Conservation (phyloP, 2,797 vertebrate species). For the Saxicola maurus region DNA sequence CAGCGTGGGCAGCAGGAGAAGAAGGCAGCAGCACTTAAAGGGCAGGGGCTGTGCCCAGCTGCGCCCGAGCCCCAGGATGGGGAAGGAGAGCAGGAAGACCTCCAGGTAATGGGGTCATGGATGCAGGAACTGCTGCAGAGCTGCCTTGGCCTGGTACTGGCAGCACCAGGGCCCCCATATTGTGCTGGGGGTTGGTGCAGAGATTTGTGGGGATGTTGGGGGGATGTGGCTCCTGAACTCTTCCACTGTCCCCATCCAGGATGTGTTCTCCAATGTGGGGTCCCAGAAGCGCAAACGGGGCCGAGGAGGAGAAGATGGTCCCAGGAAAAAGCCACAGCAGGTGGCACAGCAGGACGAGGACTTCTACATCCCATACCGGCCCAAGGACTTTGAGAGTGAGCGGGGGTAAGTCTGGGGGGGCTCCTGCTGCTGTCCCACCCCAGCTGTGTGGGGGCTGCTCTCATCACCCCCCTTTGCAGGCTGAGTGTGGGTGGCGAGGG, state of each 20-base stretch:
- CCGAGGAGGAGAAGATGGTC: background rate
- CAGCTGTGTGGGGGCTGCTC: background rate
- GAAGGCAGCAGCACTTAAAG: constrained; percentile 28
- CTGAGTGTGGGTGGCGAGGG: constrained; percentile 77
- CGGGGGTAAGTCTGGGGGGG: constrained; percentile 76
- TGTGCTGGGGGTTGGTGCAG: background rate
- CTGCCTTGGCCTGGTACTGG: fast-evolving
- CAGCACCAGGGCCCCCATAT: fast-evolving
- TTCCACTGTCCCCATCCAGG: constrained; percentile 57
- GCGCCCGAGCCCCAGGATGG: fast-evolving
- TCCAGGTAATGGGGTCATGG: background rate
- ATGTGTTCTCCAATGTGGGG: constrained; percentile 79
- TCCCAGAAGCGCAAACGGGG: constrained; percentile 74
- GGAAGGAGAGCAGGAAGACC: background rate
- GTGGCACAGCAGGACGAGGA: constrained; percentile 70
- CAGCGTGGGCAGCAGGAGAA: constrained; percentile 71
- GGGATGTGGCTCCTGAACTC: fast-evolving
- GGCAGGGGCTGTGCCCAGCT: background rate
- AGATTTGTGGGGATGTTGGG: background rate
- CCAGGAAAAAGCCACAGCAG: constrained; percentile 72
- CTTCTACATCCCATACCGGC: constrained; percentile 89
- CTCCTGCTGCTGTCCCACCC: background rate
- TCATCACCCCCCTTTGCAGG: constrained; percentile 45
- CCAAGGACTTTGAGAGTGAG: constrained; percentile 93
- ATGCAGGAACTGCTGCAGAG: background rate